These are phyloP conservation scores for Drosophila meridionalis DNA, from an alignment of 2,888 invertebrate genomes.

Conservation along the genomic window DNA sequence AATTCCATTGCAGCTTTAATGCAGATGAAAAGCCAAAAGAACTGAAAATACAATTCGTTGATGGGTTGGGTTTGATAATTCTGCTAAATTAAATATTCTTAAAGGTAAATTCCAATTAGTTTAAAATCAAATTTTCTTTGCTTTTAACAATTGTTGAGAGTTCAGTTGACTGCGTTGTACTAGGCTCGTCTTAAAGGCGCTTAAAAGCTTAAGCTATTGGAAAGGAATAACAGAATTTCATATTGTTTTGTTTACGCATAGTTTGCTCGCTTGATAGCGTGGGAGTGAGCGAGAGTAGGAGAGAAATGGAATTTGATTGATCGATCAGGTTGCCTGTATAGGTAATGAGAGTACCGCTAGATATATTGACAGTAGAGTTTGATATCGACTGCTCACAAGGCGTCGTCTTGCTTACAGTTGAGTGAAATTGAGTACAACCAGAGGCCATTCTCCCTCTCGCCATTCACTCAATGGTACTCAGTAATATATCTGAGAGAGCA, in stretches of 20 bases:
- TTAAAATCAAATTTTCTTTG: neutral
- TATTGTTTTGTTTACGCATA: neutral
- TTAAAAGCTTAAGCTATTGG: neutral
- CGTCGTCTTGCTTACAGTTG: neutral
- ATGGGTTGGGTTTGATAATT: neutral
- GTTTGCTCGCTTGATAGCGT: neutral
- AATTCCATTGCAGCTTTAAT: constrained; percentile 17
- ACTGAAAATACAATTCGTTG: neutral
- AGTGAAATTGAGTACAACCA: neutral
- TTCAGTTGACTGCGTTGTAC: neutral
- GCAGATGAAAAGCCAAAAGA: neutral
- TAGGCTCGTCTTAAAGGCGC: neutral
- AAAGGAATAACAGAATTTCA: neutral
- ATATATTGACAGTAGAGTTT: neutral
- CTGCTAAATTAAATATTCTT: constrained; percentile 1
- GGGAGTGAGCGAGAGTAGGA: neutral
- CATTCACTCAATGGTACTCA: too few species aligned
- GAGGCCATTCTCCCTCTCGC: too few species aligned
- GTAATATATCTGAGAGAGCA: neutral
- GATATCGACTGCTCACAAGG: too few species aligned
- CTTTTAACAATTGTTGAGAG: neutral
- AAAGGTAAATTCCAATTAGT: neutral
- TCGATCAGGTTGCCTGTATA: neutral
- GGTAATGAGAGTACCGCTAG: neutral
- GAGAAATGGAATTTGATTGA: neutral